Percentiles rank a stretch among this genome's conserved stretches.
phyloP scores from a whole-genome alignment of 2,113 vertebrate species.

The Danio rerio region GRCz12tu NC_133187.1:22910001-22910500 shows the following conservation, averaged over 20 bases:
- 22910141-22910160: constrained; percentile 20
- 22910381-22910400: constrained; percentile 50
- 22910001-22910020: too few species aligned
- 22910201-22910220: background rate
- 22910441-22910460: constrained; percentile 38
- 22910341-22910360: constrained; percentile 17
- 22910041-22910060: too few species aligned
- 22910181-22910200: constrained; percentile 12
- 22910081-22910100: background rate
- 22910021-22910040: too few species aligned
- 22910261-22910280: constrained; percentile 38
- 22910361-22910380: constrained; percentile 42
- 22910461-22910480: constrained; percentile 26
- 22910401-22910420: constrained; percentile 59
- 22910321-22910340: constrained; percentile 48
- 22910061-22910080: too few species aligned
- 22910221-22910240: constrained; percentile 27
- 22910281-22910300: constrained; percentile 36
- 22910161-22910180: constrained; percentile 26
- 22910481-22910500: constrained; percentile 26
- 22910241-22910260: constrained; percentile 35
- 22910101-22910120: constrained; percentile 21
- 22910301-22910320: constrained; percentile 43
- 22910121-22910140: background rate
- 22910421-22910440: constrained; percentile 53